Base-by-base conservation (phyloP, 2,113 vertebrate species). In the Electrona antarctica region DNA sequence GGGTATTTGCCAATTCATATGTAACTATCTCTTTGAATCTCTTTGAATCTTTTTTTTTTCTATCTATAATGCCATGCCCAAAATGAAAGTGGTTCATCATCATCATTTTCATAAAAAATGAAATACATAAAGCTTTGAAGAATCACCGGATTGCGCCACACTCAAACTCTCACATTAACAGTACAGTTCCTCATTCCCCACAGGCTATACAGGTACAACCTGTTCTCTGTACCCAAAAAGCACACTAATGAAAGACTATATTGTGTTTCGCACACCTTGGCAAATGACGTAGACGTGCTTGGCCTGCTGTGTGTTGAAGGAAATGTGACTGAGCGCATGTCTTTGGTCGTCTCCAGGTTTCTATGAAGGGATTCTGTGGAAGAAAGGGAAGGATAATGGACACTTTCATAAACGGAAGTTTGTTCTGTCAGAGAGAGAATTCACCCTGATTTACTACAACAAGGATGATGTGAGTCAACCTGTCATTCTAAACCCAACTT, bases 361-460 rank as follows among this genome's bases (percentile, higher is more conserved):
- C 60, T 85, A 84, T 75, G 91, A 93, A 72, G 92, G 93, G 5
- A 74, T 83, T 48, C 77, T 94, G 64, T 93, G 89, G 93, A 94
- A 94, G 73, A 94, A 94, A 79, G 92, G 92, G 21, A 93, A 90
- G 76, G 90, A 92, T 45, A 94, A 90, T 6, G 50, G 72, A 8
- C 90, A 92, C 69, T 94, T 92, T 79, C 76, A 90, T 56, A 89
- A 90, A 84, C 91, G 94, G 86, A 94, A 91, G 84, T 94, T 94
- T 33, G 81, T 92, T 1, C 86, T 94, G 59, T 92, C 90, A 0
- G 90, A 92, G 75, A 73, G 69, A 2, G 92, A 93, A 28, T 93
- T 93, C 41, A 91, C 88, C 2, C 86, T 94, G 69, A 81, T 71
- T 14, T 94, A 94, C 80, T 94, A 85, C 85, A 90, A 85, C 85